Evolutionary conservation across 2,888 invertebrate species (phyloP), one percentile per base, ranked within the genome.

Genomic region (Sisyra terminalis): DNA sequence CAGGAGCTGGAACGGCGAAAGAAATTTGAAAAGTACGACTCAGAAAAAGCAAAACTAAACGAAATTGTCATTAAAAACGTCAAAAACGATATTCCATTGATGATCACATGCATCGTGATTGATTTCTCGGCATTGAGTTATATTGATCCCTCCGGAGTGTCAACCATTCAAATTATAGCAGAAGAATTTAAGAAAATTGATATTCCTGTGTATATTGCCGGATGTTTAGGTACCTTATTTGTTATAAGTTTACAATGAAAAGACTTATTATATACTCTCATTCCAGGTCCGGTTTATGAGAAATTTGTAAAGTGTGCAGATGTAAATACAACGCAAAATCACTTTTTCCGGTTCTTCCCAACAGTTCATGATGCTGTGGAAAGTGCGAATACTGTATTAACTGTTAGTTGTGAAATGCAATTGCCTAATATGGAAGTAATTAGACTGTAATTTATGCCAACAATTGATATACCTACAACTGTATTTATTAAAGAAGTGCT

Each of bases 331-430:
- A 70, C 70, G 39, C 59, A 66, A 29, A 63, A 69, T 10, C 65
- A 67, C 24, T 61, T 77, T 49, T 66, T 67, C 42, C 16, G 18
- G 17, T 71, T 73, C 11, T 80, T 78, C 55, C 79, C 80, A 1
- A 78, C 79, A 0, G 70, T 79, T 0, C 78, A 78, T 54, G 80
- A 81, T 55, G 79, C 80, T 0, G 76, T 80, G 3, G 61, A 72
- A 16, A 60, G 52, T 46, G 56, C 57, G 16, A 55, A 17, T n/a
- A 11, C 14, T 15, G 13, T 14, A 3, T 15, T 35, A 5, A 3
- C 16, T 35, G 11, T 18, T n/a, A 18, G 16, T 15, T 15, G 11
- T n/a, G 18, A 15, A 17, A 18, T n/a, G 16, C 18, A 14, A 13
- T 13, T 13, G 8, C 14, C n/a, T 32, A 24, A 24, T 7, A 24